Evolutionary conservation across 1,140 invertebrate species (phyloP).

Genomic region (Macrotrachela quadricornifera): DNA sequence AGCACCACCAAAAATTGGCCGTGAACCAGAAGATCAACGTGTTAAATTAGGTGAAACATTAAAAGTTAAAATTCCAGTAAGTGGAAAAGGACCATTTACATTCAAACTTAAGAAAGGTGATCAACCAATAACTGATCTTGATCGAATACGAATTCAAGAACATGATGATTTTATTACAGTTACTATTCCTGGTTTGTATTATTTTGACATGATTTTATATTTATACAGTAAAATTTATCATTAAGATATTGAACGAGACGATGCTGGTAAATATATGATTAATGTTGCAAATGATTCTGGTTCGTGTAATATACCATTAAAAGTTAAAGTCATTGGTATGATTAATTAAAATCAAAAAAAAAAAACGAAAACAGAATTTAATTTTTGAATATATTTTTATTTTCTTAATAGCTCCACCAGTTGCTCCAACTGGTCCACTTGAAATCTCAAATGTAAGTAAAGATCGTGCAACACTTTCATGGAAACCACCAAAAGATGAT

Average conservation of each 20-base stretch:
- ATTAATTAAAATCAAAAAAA: constrained; percentile 35
- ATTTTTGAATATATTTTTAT: neutral
- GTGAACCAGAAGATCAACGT: constrained; percentile 16
- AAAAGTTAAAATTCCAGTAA: constrained; percentile 29
- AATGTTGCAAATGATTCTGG: constrained; percentile 6
- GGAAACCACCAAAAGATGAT: constrained; percentile 73
- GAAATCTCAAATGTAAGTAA: neutral
- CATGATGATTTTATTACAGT: neutral
- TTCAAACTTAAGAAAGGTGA: constrained; percentile 60
- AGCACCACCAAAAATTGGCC: constrained; percentile 5
- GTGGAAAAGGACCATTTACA: constrained; percentile 68
- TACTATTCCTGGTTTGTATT: too few relatives aligned
- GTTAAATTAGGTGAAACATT: constrained; percentile 25
- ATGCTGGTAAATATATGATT: constrained; percentile 4
- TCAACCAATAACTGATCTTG: constrained; percentile 38
- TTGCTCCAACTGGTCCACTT: neutral
- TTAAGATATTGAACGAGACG: neutral
- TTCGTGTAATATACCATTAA: constrained; percentile 1
- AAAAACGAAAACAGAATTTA: constrained; percentile 39
- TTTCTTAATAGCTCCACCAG: neutral
- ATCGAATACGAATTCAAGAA: neutral
- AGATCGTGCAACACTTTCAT: constrained; percentile 26
- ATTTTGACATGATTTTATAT: too few relatives aligned
- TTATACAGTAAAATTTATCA: too few relatives aligned
- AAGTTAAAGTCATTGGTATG: constrained; percentile 36